A percentile compares a stretch with the other conserved stretches of the same genome.
phyloP scores from a whole-genome alignment of 2,888 invertebrate species.

The Isotomurus palustris region DNA sequence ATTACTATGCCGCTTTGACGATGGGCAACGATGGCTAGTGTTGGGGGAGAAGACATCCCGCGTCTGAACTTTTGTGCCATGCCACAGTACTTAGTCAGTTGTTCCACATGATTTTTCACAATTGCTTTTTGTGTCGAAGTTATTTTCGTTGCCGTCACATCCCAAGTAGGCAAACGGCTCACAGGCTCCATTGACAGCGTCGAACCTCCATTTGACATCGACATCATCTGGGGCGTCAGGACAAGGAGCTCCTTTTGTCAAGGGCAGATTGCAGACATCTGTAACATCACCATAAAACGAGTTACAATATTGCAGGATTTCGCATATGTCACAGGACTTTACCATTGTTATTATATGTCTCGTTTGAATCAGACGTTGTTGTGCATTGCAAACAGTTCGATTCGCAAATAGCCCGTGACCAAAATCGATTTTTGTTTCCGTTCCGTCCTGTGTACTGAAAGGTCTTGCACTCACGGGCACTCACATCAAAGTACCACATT shows the following conservation, averaged over 20 bases:
- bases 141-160: conserved; percentile 26
- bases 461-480: conserved; percentile 16
- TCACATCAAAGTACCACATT: conserved; percentile 25
- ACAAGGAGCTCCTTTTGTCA: neutral
- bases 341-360: neutral
- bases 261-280: neutral
- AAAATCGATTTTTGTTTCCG: conserved; percentile 30
- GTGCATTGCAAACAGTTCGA: conserved; percentile 10
- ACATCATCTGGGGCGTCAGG: conserved; percentile 1
- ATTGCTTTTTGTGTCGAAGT: conserved; percentile 15
- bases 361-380: neutral
- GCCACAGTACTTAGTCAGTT: conserved; percentile 11
- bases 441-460: conserved; percentile 28
- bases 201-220: conserved; percentile 12
- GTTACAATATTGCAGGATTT: neutral
- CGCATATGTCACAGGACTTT: too few relatives aligned
- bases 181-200: conserved; percentile 9
- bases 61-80: too few relatives aligned
- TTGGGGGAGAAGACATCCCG: too few relatives aligned
- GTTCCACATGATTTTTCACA: conserved; percentile 7
- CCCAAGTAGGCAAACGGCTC: conserved; percentile 19
- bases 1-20: too few relatives aligned
- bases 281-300: neutral
- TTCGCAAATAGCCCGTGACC: conserved; percentile 17
- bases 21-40: too few relatives aligned